Percentiles rank a stretch among this genome's conserved stretches.
phyloP scores from a whole-genome alignment of 1,140 invertebrate genomes.

The Macrobrachium rosenbergii region DNA sequence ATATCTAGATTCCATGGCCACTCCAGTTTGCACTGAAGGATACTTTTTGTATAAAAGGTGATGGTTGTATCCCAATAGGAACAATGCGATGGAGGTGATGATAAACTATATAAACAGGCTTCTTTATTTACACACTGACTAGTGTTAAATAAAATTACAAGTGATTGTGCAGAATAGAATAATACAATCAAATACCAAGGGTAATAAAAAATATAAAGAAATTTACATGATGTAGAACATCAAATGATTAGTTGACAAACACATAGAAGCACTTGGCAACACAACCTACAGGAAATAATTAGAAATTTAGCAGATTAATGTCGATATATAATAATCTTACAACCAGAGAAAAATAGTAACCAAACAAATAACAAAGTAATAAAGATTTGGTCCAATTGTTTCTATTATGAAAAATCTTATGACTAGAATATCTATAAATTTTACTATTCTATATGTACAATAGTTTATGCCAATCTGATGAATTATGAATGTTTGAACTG shows the following conservation, averaged over 20 bases:
- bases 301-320: too few species aligned
- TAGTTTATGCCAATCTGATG: background rate
- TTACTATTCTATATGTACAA: background rate
- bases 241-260: slow-evolving; percentile 22
- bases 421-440: slow-evolving; percentile 40
- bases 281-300: too few species aligned
- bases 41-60: too few species aligned
- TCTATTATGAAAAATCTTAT: slow-evolving; percentile 9
- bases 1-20: too few species aligned
- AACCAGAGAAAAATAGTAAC: background rate
- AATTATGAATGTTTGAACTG: too few species aligned
- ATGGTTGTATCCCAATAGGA: too few species aligned
- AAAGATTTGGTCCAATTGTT: background rate
- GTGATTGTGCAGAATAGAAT: slow-evolving; percentile 56
- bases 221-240: slow-evolving; percentile 30
- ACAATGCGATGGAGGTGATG: too few species aligned
- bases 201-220: slow-evolving; percentile 50
- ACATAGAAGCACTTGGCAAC: too few species aligned
- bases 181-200: slow-evolving; percentile 23
- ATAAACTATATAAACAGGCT: background rate
- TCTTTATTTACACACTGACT: slow-evolving; percentile 57
- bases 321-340: too few species aligned
- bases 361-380: background rate
- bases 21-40: too few species aligned
- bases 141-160: slow-evolving; percentile 57